Percentiles rank a stretch among this genome's conserved stretches.
Evolutionary conservation across 2,797 vertebrate genomes (phyloP).

Genomic region (Acipenser oxyrinchus): DNA sequence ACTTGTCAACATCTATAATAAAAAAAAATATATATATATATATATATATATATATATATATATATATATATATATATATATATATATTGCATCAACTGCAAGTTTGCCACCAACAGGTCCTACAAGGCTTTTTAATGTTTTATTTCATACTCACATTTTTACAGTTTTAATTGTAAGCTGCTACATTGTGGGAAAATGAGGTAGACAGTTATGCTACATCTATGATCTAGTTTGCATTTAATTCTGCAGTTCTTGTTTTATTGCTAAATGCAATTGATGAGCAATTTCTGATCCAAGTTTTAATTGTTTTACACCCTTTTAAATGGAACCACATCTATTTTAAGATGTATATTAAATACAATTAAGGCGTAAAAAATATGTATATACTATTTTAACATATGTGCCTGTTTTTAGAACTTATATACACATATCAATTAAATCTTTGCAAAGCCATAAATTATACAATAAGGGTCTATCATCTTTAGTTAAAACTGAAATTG

Average conservation of each 20-base stretch:
- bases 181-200: neutral
- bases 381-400: no score
- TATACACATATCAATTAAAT: no score
- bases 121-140: neutral
- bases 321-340: no score
- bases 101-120: neutral
- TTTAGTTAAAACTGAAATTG: neutral
- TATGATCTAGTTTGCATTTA: neutral
- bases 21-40: conserved; percentile 23
- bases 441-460: no score
- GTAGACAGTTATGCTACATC: neutral
- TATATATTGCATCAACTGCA: neutral
- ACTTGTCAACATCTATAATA: conserved; percentile 59
- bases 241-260: neutral
- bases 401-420: no score
- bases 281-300: neutral
- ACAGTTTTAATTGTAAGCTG: neutral
- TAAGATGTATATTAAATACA: no score
- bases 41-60: conserved; percentile 9
- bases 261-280: neutral
- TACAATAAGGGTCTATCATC: neutral
- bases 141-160: neutral
- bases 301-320: neutral
- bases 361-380: no score
- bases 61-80: neutral